phyloP scores from a whole-genome alignment of 2,113 vertebrate genomes.

The Ceyx melanurus region DNA sequence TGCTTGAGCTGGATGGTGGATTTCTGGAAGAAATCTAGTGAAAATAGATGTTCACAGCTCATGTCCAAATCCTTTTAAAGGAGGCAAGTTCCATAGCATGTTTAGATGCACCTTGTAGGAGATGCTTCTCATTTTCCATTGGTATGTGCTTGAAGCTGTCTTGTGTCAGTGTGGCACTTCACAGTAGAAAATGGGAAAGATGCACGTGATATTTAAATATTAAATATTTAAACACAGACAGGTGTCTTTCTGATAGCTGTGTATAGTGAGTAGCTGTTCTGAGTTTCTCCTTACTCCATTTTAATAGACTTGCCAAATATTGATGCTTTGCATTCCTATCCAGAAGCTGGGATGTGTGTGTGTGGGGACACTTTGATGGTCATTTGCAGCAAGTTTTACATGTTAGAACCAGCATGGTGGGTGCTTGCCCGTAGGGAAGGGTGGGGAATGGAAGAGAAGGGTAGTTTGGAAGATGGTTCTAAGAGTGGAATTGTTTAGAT shows the following conservation, averaged over 20 bases:
- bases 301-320: slow-evolving; percentile 37
- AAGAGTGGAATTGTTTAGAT: slow-evolving; percentile 12
- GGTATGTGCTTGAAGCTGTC: background rate
- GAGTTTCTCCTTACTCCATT: background rate
- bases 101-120: background rate
- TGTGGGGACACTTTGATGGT: background rate
- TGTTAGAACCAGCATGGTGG: background rate
- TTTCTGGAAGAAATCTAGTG: slow-evolving; percentile 16
- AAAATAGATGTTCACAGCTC: background rate
- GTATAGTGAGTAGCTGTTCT: background rate
- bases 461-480: background rate
- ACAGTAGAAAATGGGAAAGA: background rate
- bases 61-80: background rate
- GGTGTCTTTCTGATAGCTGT: background rate
- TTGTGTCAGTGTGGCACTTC: background rate
- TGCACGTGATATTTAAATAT: background rate
- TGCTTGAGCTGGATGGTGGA: background rate
- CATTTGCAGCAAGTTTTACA: background rate
- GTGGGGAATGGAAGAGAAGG: background rate
- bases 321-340: background rate
- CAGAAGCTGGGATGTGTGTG: background rate
- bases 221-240: slow-evolving; percentile 27
- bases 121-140: background rate
- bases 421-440: background rate
- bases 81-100: background rate